These are phyloP conservation scores for Microcebus murinus DNA, from an alignment of 2,113 vertebrate species.

Conservation along the genomic window DNA sequence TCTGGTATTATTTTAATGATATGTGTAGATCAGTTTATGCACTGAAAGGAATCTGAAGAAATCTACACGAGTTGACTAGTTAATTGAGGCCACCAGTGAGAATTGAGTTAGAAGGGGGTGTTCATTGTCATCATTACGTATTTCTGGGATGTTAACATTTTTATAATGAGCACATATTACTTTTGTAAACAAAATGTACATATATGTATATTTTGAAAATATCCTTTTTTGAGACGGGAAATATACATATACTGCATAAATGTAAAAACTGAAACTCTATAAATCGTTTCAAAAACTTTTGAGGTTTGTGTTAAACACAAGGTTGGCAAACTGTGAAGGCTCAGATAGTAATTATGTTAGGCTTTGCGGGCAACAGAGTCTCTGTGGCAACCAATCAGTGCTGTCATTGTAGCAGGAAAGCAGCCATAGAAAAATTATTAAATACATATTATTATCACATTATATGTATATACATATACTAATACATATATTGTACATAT, in stretches of 20 bases:
- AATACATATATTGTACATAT: background rate
- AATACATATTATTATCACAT: background rate
- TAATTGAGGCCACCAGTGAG: background rate
- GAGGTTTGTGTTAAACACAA: background rate
- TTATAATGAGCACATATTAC: background rate
- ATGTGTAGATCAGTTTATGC: background rate
- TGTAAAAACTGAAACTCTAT: background rate
- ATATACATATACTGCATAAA: background rate
- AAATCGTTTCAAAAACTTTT: conserved; percentile 35
- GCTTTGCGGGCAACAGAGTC: background rate
- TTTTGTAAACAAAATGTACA: background rate
- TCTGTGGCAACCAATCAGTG: background rate
- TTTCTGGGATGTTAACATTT: conserved; percentile 29
- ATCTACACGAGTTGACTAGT: background rate
- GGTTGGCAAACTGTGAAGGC: background rate
- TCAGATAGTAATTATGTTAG: background rate
- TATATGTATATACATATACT: background rate
- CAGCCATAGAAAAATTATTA: background rate
- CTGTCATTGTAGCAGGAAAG: background rate
- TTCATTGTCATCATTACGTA: background rate
- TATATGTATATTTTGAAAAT: background rate
- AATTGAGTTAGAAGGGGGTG: background rate
- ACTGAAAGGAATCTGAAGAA: background rate
- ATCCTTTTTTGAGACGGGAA: background rate
- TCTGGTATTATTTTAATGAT: background rate